Evolutionary conservation across 2,113 vertebrate genomes (phyloP).

Genomic region (Aphelocoma coerulescens): DNA sequence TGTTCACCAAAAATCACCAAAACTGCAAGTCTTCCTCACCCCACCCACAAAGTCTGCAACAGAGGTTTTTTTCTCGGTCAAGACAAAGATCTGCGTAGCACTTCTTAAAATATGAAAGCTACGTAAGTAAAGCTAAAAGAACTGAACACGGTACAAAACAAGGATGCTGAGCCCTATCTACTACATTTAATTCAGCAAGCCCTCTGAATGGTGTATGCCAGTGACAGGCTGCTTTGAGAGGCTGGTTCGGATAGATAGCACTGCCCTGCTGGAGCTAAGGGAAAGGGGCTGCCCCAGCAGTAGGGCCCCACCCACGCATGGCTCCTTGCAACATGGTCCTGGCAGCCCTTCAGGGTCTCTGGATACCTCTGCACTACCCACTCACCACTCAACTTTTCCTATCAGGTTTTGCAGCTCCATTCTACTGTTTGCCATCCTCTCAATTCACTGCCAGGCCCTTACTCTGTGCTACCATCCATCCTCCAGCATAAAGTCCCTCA

Average conservation of each 20-base stretch:
- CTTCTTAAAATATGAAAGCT: neutral
- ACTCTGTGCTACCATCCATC: neutral
- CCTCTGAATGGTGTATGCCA: neutral
- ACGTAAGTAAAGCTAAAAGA: neutral
- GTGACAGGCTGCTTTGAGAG: neutral
- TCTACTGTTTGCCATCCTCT: neutral
- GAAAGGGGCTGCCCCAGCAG: neutral
- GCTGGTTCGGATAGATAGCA: neutral
- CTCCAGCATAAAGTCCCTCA: neutral
- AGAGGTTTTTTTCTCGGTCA: neutral
- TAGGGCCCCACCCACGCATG: neutral
- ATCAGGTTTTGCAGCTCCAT: neutral
- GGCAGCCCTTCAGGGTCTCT: neutral
- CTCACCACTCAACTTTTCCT: rapidly evolving
- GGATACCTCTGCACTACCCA: neutral
- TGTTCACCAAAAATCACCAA: neutral
- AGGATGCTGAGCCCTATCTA: neutral
- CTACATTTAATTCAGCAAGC: neutral
- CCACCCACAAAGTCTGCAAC: neutral
- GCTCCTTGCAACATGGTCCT: neutral
- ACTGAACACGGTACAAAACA: neutral
- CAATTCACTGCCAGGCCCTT: neutral
- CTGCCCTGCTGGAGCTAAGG: neutral
- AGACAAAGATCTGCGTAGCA: neutral
- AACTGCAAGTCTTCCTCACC: neutral